Evolutionary conservation across 2,888 invertebrate species (phyloP), one percentile per base, ranked within the genome.

Genomic region (Stenodera caucasica): DNA sequence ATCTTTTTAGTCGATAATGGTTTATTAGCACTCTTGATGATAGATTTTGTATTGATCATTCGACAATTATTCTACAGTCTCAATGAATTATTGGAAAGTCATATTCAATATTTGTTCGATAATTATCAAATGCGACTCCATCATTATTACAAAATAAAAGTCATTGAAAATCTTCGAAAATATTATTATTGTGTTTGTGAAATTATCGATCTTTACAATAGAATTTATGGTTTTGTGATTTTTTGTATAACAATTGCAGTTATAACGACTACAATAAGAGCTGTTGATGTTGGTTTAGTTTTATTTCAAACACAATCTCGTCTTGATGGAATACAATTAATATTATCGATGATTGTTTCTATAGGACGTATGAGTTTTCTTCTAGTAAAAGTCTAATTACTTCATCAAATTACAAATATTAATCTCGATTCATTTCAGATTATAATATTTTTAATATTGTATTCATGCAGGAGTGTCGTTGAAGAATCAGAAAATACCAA

Each of bases 221-320:
- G 51, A n/a, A 59, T 69, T 35, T 69, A 68, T 18, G 79, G 37
- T 76, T 67, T 51, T 72, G 9, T 35, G 0, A n/a, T 35, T 35
- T 35, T 35, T 0, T 35, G 2, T 1, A 1, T 4, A 14, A 35
- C 6, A 35, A 35, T 35, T n/a, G 5, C 9, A 14, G 4, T n/a
- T 35, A 2, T 35, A 5, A 35, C n/a, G 1, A 5, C 12, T 2
- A 14, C 5, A 14, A 35, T 35, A 3, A n/a, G 5, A 3, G n/a
- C 14, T 2, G 3, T 35, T 14, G n/a, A n/a, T 35, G 9, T 7
- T 26, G 26, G 26, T 26, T 26, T 26, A 26, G 5, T n/a, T 26
- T 2, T 26, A 26, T 26, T 26, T 26, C 2, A 26, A 26, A 26
- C 26, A 26, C n/a, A n/a, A n/a, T n/a, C n/a, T n/a, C n/a, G n/a